Evolutionary conservation across 2,113 vertebrate genomes (phyloP), one percentile per base, ranked within the genome.

Genomic region (Athene cunicularia): DNA sequence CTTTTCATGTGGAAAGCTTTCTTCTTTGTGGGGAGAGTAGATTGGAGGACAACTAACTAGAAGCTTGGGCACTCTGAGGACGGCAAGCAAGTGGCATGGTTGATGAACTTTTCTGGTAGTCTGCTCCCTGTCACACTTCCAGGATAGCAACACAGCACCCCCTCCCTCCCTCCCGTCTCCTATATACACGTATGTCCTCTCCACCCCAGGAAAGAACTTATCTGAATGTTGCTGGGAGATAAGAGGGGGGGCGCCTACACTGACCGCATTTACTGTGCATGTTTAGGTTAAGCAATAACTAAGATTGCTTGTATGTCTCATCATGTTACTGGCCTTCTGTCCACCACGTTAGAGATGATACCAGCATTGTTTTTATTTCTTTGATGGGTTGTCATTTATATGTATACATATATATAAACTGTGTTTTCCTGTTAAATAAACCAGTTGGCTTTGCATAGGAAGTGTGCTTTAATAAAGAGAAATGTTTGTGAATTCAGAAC

Each of bases 211-310:
- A 26, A 27, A 62, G 30, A 12, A 5, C 37, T 80, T 8, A 6
- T 3, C 6, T 47, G 18, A 11, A 5, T 26, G 18, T 15, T 20
- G 16, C 17, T 59, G 32, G 32, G 8, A 23, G 18, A 32, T 18
- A 12, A 32, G 56, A 47, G 50, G 64, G 60, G 21, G 59, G 45
- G 23, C 71, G 18, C 13, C 21, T 41, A 2, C 28, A 30, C 19
- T 11, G 52, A 14, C 28, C 0, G 0, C 20, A 9, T 21, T n/a
- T 33, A 2, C 47, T 43, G 27, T 22, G 24, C 0, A 0, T 4
- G 0, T 71, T 58, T 50, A 26, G 67, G 19, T 91, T 60, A 39
- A 60, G 16, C 33, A 5, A 3, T 45, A 33, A 28, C 50, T 24
- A 30, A 27, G 27, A 4, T 21, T 27, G 56, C 58, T 60, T 82